Base-by-base conservation (phyloP, 2,797 vertebrate species). In the Notoglanidium macrostoma region DNA sequence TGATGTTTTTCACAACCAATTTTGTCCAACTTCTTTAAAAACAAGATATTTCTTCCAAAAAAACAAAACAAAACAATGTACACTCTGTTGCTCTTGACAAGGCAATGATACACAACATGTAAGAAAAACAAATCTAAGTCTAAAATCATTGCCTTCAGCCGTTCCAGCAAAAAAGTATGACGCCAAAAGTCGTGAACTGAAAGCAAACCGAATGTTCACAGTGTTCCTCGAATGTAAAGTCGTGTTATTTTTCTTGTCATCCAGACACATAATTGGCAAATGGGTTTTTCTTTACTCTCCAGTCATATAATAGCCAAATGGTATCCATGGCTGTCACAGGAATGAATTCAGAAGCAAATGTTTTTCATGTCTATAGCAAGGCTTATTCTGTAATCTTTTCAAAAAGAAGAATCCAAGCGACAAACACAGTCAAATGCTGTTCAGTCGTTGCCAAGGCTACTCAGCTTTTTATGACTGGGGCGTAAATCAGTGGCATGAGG, bases 361-460 rank as follows among this genome's bases (percentile, higher is more conserved):
- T 78, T 82, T 78, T 85, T 73, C 65, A 44, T 61, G 77, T 85
- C 73, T 85, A 67, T 51, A 59, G 61, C 82, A 70, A 73, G 88
- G 74, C 78, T 82, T 83, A 85, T 86, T 90, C 84, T 35, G 51
- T 83, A 86, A 88, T 87, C 83, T 65, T 89, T 90, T 87, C 74
- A 89, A 85, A 77, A 87, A 61, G 63, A 84, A 87, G 84, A 88
- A 76, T 67, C 40, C 46, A 35, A 86, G 76, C 5, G 23, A 83
- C 51, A 90, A 89, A 79, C 63, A 79, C 49, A n/a, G 73, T 85
- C 87, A 59, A 84, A 85, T 80, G 65, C 78, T 54, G 55, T 86
- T 84, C 83, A 82, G 32, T 54, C 12, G 78, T 89, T 77, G 81
- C 88, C 85, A 91, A 87, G 89, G 88, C 87, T 89, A 87, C 88